Conservation (phyloP, 2,797 vertebrate genomes). For the Mormyrops attenuatus region DNA sequence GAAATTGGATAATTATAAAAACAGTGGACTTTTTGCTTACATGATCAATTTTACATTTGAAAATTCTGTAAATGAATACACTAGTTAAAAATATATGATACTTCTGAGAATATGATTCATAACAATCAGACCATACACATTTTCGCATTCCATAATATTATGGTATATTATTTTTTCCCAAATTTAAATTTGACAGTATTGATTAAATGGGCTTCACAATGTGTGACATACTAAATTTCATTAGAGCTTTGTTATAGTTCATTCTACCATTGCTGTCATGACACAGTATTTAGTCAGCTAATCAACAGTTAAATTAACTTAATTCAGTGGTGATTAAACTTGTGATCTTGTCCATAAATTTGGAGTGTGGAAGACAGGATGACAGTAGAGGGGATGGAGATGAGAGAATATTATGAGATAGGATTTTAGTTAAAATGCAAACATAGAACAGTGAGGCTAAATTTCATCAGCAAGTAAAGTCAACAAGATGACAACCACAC, state of each 20-base stretch:
- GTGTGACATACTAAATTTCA: conserved; percentile 4
- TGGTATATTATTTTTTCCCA: neutral
- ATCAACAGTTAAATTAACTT: conserved; percentile 13
- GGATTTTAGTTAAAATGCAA: neutral
- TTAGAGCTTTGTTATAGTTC: conserved; percentile 2
- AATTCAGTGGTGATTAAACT: conserved; percentile 10
- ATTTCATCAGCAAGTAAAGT: neutral
- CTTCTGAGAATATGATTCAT: neutral
- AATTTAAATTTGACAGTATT: neutral
- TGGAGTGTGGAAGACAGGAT: neutral
- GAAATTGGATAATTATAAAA: neutral
- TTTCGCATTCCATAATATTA: neutral
- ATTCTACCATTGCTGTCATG: neutral
- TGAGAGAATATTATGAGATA: neutral
- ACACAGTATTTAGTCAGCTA: conserved; percentile 17
- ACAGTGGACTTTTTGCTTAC: neutral
- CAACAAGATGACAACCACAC: neutral
- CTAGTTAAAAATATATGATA: neutral
- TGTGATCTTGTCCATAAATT: conserved; percentile 2
- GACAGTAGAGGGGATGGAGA: neutral
- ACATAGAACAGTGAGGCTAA: neutral
- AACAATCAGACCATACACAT: neutral
- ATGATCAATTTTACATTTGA: neutral
- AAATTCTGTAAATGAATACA: neutral
- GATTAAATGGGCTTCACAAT: neutral